A percentile compares a stretch with the other conserved stretches of the same genome.
Evolutionary conservation across 2,113 vertebrate species (phyloP).

Genomic region (Neolamprologus caudopunctatus): DNA sequence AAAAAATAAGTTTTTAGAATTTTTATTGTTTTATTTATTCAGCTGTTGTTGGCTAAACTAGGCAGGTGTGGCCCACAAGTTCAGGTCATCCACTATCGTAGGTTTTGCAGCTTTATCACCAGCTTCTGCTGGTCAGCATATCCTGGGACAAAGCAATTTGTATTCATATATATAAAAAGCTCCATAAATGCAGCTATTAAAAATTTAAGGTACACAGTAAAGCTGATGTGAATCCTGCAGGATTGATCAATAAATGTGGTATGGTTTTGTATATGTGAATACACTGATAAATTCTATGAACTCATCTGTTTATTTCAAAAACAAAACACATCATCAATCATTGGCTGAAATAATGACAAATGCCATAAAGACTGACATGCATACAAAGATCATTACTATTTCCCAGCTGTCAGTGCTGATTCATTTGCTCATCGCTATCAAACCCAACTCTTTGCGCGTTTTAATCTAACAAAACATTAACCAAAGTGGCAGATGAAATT

Average conservation of each 20-base stretch:
- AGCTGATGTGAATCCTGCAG: not conserved
- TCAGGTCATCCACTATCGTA: not conserved
- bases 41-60: not conserved
- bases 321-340: not conserved
- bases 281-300: not conserved
- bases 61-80: not conserved
- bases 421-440: not conserved
- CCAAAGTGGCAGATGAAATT: not conserved
- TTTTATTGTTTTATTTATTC: not conserved
- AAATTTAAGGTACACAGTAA: not conserved
- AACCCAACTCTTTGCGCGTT: accelerated
- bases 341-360: not conserved
- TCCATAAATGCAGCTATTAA: not conserved
- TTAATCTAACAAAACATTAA: not conserved
- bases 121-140: not conserved
- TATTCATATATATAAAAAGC: not conserved
- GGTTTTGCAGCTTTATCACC: not conserved
- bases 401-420: not conserved
- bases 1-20: not conserved
- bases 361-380: not conserved
- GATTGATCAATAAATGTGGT: not conserved
- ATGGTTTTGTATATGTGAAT: not conserved
- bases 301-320: not conserved
- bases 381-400: not conserved
- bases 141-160: not conserved